Conservation (phyloP, 2,797 vertebrate genomes). For the Oophaga sylvatica region DNA sequence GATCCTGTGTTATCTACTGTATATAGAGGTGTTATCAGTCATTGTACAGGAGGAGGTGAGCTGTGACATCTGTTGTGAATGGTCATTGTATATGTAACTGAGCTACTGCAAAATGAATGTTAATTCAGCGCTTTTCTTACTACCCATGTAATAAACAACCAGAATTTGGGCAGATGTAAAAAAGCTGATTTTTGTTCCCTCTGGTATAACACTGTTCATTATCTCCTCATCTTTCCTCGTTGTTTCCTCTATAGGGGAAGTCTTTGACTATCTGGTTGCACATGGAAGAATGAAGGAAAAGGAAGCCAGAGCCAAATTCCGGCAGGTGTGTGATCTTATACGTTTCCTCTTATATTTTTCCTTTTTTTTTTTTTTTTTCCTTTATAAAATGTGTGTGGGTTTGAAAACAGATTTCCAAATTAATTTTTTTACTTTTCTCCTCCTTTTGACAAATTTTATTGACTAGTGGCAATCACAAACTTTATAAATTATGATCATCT, state of each 20-base stretch:
- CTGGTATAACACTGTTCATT: neutral
- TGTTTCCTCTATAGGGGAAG: conserved; percentile 82
- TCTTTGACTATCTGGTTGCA: conserved; percentile 96
- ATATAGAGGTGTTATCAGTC: no score
- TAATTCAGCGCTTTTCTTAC: neutral
- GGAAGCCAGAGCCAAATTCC: conserved; percentile 97
- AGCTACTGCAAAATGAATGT: neutral
- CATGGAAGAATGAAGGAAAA: conserved; percentile 99
- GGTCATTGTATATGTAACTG: neutral
- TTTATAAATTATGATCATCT: no score
- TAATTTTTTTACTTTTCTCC: no score
- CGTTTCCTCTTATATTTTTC: neutral
- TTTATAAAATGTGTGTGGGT: neutral
- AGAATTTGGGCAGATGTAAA: neutral
- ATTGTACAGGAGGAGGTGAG: no score
- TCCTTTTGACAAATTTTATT: no score
- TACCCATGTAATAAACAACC: neutral
- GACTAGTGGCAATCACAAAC: no score
- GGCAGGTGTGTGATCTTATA: conserved; percentile 84
- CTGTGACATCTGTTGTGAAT: no score
- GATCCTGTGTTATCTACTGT: no score
- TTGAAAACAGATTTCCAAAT: neutral
- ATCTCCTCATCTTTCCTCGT: neutral
- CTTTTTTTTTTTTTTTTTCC: no score
- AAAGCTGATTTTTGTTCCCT: no score